Percentiles rank a stretch among this genome's conserved stretches.
phyloP scores from a whole-genome alignment of 2,113 vertebrate genomes.

The Dolichallabes microphthalmus region DNA sequence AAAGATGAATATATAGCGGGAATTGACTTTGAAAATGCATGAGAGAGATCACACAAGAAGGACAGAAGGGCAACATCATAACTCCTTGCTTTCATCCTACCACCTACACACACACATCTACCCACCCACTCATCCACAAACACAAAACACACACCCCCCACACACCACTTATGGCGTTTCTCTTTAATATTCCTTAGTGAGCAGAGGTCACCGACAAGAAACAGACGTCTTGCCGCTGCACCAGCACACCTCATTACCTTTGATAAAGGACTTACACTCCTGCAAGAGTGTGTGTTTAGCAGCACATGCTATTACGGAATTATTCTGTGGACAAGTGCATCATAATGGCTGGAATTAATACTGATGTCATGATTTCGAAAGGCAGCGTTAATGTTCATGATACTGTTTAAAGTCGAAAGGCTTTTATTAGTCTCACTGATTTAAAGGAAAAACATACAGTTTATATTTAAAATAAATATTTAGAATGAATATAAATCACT shows the following conservation, averaged over 20 bases:
- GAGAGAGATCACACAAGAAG: slow-evolving; percentile 14
- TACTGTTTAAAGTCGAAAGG: background rate
- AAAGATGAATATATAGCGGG: slow-evolving; percentile 36
- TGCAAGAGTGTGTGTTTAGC: slow-evolving; percentile 5
- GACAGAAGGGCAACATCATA: slow-evolving; percentile 49
- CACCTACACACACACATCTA: slow-evolving; percentile 33
- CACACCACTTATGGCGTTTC: slow-evolving; percentile 26
- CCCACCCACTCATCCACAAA: slow-evolving; percentile 36
- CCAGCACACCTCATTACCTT: slow-evolving; percentile 46
- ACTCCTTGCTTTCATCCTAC: slow-evolving; percentile 62
- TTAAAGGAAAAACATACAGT: background rate
- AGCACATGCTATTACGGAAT: background rate
- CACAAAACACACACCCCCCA: slow-evolving; percentile 9
- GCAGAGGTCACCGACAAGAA: slow-evolving; percentile 44
- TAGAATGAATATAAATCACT: background rate
- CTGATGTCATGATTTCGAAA: background rate
- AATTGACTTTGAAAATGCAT: slow-evolving; percentile 37
- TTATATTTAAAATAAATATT: background rate
- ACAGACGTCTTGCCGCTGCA: slow-evolving; percentile 45
- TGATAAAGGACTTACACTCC: slow-evolving; percentile 48
- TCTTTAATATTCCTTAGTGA: slow-evolving; percentile 53
- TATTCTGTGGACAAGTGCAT: background rate
- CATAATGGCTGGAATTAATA: background rate
- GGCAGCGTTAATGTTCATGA: too few relatives aligned
- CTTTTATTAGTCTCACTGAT: background rate